Base-by-base conservation (phyloP, 2,113 vertebrate species). In the Climacteris rufus region DNA sequence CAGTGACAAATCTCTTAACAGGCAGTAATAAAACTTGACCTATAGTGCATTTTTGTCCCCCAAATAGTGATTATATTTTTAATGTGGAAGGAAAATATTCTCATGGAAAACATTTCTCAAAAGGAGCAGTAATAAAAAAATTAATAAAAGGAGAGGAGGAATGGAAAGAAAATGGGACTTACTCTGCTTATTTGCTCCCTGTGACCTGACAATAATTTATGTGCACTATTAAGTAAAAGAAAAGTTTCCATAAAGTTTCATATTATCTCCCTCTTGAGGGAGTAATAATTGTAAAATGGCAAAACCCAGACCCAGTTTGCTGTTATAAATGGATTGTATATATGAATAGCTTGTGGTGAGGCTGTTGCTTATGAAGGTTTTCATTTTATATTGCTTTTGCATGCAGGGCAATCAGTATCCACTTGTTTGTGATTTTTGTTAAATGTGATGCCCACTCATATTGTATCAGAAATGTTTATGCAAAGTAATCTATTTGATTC, bases 381-480 rank as follows among this genome's bases (percentile, higher is more conserved):
- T 96, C 97, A 83, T 94, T 96, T 94, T 89, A 68, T 66, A 94
- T 89, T 94, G 61, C 60, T 94, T 96, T 94, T 88, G 70, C 4
- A 0, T 74, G 39, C 74, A 90, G 75, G 71, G 89, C 66, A 78
- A 89, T 96, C 77, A 95, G 80, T 90, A 59, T 75, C 44, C 70
- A 56, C 50, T 84, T 66, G 25, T 77, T 86, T 77, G 71, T 93
- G 76, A 89, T 90, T 94, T 95, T 94, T 94, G 95, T 96, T 96
- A 95, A 96, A 94, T 91, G 87, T 61, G 75, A 95, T 88, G 30
- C 31, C 65, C 78, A 87, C 80, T 95, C 78, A 65, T 94, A 78
- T 82, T 95, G 92, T 87, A 84, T 91, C 85, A 93, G 91, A 90
- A 95, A 91, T 93, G 11, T 90, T 97, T 91, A 90, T 91, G 75